Evolutionary conservation across 2,113 vertebrate species (phyloP).

Genomic region (Raja brachyura): DNA sequence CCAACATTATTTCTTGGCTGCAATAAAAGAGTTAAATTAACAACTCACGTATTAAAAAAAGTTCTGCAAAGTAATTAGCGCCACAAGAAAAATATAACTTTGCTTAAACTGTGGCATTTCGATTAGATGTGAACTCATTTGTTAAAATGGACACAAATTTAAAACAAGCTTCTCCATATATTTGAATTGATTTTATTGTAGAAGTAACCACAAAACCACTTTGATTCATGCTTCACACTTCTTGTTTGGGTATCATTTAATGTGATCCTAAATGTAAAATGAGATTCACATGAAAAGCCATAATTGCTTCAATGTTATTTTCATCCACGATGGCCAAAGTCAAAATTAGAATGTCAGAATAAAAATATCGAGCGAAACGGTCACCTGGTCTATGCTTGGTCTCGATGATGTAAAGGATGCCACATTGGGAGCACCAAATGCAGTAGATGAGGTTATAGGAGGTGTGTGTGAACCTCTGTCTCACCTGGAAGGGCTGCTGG

Average conservation of each 20-base stretch:
- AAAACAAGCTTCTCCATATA: too few relatives aligned
- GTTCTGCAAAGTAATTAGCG: background rate
- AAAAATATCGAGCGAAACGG: background rate
- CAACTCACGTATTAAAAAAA: background rate
- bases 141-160: background rate
- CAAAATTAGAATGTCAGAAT: background rate
- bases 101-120: background rate
- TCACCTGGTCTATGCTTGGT: too few relatives aligned
- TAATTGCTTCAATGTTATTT: background rate
- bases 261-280: background rate
- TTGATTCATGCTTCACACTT: background rate
- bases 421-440: too few relatives aligned
- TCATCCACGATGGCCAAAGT: background rate
- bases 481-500: too few relatives aligned
- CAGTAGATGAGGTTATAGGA: too few relatives aligned
- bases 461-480: too few relatives aligned
- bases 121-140: background rate
- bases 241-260: background rate
- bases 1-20: conserved; percentile 37
- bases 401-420: too few relatives aligned
- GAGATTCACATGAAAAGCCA: background rate
- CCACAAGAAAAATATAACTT: background rate
- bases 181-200: background rate
- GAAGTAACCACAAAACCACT: background rate
- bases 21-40: conserved; percentile 15